Conservation (phyloP, 1,140 invertebrate species). For the Neodiprion fabricii region DNA sequence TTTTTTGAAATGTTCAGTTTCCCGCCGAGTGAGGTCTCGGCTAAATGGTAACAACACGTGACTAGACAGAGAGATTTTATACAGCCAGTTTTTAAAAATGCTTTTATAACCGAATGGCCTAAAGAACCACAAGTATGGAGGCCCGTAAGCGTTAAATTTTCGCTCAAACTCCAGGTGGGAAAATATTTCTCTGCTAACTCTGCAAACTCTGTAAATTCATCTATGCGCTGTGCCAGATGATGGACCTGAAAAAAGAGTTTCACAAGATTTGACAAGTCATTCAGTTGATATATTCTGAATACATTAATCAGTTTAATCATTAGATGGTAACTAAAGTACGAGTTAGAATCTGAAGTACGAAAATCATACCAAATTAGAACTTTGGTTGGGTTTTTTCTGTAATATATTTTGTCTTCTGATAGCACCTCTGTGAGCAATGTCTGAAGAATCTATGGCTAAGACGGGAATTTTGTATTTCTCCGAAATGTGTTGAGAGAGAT, state of each 20-base stretch:
- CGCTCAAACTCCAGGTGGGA: conserved; percentile 38
- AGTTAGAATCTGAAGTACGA: neutral
- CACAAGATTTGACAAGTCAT: conserved; percentile 15
- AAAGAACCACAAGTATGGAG: conserved; percentile 91
- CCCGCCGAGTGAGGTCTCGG: conserved; percentile 69
- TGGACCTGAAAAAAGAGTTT: conserved; percentile 40
- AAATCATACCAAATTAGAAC: conserved; percentile 31
- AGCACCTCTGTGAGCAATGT: conserved; percentile 70
- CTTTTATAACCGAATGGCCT: conserved; percentile 74
- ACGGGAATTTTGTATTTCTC: conserved; percentile 75
- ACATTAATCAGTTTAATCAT: too few relatives aligned
- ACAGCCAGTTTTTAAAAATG: conserved; percentile 69
- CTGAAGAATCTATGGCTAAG: conserved; percentile 79
- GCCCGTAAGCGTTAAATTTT: conserved; percentile 70
- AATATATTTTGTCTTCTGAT: conserved; percentile 67
- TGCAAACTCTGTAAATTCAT: conserved; percentile 60
- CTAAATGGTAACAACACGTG: conserved; percentile 89
- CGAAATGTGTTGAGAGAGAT: conserved; percentile 77
- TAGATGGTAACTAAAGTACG: too few relatives aligned
- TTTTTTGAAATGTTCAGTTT: conserved; percentile 73
- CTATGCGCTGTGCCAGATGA: conserved; percentile 45
- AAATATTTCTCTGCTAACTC: conserved; percentile 61
- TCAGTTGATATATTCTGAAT: neutral
- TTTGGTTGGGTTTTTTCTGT: conserved; percentile 52
- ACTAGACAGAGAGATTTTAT: conserved; percentile 77